phyloP scores from a whole-genome alignment of 2,113 vertebrate species.

The Lepisosteus osseus region DNA sequence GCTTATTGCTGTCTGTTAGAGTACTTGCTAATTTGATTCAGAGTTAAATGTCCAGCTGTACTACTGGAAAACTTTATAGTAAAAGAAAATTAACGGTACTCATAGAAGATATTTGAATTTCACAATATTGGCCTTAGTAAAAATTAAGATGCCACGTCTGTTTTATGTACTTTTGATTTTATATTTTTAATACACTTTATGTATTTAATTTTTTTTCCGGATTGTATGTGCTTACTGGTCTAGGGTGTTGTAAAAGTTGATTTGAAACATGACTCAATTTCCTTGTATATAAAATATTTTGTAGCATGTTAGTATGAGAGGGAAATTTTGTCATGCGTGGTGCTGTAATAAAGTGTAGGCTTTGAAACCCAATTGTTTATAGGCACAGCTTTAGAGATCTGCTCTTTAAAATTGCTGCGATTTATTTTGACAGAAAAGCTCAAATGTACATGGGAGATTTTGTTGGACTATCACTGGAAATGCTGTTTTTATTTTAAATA shows the following conservation, averaged over 20 bases:
- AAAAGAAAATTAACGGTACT: no score
- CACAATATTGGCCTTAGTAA: conserved; percentile 1
- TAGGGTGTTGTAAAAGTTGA: no score
- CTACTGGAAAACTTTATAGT: no score
- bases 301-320: background rate
- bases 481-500: conserved; percentile 10
- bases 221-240: background rate
- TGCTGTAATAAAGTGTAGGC: background rate
- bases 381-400: conserved; percentile 45
- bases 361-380: conserved; percentile 13
- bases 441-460: conserved; percentile 36
- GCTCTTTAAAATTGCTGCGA: conserved; percentile 41
- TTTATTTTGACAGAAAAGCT: conserved; percentile 62
- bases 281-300: background rate
- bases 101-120: background rate
- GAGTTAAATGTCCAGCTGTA: no score
- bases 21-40: no score
- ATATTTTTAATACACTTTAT: background rate
- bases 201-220: background rate
- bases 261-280: no score
- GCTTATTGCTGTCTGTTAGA: no score
- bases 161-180: background rate
- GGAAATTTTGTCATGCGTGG: conserved; percentile 3
- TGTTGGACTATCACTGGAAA: background rate
- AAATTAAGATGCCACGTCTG: background rate